Percentiles rank a stretch among this genome's conserved stretches.
phyloP scores from a whole-genome alignment of 2,888 invertebrate genomes.

The Caenorhabditis sulstoni region DNA sequence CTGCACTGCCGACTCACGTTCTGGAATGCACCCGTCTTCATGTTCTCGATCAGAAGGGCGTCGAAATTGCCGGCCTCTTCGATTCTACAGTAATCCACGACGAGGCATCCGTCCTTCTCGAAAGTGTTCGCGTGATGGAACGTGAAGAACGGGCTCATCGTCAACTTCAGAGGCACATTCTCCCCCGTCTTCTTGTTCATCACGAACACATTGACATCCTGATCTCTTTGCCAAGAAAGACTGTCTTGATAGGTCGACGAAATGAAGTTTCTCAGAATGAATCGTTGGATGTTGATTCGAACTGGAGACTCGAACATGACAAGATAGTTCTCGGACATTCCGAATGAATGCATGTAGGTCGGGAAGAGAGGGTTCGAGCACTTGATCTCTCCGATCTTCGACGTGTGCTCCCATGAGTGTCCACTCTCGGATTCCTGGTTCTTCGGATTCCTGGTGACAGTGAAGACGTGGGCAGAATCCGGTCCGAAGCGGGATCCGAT shows the following conservation, averaged over 20 bases:
- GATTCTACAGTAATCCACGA: conserved; percentile 66
- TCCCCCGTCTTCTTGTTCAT: conserved; percentile 63
- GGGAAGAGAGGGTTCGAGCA: conserved; percentile 57
- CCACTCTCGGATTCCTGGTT: conserved; percentile 2
- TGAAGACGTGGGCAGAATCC: conserved; percentile 67
- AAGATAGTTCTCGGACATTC: conserved; percentile 90
- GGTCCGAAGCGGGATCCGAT: conserved; percentile 68
- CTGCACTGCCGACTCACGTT: too few species aligned
- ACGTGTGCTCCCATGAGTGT: conserved; percentile 43
- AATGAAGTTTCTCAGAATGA: conserved; percentile 51
- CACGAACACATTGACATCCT: conserved; percentile 62
- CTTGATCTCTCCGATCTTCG: conserved; percentile 45
- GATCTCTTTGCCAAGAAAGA: conserved; percentile 53
- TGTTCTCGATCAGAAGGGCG: conserved; percentile 60
- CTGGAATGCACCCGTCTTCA: conserved; percentile 60
- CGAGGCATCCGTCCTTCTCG: conserved; percentile 85
- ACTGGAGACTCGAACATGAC: conserved; percentile 93
- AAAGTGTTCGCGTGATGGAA: conserved; percentile 87
- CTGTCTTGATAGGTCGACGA: conserved; percentile 54
- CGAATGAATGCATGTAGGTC: conserved; percentile 93
- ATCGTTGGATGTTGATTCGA: conserved; percentile 59
- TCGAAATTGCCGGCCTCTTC: conserved; percentile 63
- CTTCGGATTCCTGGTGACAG: conserved; percentile 64
- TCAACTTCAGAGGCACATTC: conserved; percentile 37
- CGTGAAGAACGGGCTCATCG: conserved; percentile 82